These are phyloP conservation scores for Phyllostomus discolor DNA, from an alignment of 2,113 vertebrate genomes.

Conservation along the genomic window DNA sequence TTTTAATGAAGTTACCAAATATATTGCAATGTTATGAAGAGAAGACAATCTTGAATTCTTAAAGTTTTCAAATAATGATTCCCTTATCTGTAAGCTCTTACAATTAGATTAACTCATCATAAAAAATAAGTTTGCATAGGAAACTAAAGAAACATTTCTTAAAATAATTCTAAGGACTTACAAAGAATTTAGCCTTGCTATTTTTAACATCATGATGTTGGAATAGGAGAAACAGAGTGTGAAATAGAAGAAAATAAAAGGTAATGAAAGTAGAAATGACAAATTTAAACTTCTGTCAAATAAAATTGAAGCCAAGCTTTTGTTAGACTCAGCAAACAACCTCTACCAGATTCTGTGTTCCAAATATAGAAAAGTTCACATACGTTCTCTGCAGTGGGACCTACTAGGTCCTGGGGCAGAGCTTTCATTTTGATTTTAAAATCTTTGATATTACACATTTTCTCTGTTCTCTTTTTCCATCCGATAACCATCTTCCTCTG, in stretches of 20 bases:
- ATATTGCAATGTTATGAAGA: background rate
- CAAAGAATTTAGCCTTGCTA: background rate
- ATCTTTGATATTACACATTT: background rate
- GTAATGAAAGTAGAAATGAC: background rate
- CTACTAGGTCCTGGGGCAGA: background rate
- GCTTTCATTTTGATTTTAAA: background rate
- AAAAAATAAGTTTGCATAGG: background rate
- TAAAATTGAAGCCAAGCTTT: background rate
- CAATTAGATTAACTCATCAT: background rate
- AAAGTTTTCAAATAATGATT: background rate
- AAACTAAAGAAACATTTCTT: background rate
- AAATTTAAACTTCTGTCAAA: conserved; percentile 35
- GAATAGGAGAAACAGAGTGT: background rate
- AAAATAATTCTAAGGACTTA: background rate
- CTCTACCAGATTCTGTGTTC: conserved; percentile 30
- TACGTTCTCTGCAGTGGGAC: background rate
- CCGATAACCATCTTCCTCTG: background rate
- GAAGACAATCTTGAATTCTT: background rate
- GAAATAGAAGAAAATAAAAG: background rate
- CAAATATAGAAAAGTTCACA: conserved; percentile 8
- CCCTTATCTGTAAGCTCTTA: background rate
- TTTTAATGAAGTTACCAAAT: background rate
- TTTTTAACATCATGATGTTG: background rate
- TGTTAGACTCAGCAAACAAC: conserved; percentile 18
- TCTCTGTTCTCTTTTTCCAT: background rate